Evolutionary conservation across 2,888 invertebrate species (phyloP).

Genomic region (Agrotis puta): DNA sequence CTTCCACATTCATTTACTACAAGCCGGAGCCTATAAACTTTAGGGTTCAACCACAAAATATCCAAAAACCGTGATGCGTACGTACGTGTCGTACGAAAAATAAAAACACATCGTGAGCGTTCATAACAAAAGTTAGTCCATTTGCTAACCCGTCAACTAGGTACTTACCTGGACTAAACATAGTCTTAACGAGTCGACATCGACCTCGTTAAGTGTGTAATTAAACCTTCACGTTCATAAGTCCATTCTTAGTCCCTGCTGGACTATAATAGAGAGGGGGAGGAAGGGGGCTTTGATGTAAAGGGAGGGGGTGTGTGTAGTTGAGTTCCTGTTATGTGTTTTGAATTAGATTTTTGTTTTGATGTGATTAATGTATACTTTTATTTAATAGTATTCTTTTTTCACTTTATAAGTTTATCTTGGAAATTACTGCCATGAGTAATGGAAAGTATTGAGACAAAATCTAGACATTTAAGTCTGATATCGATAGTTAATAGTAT

Average conservation of each 20-base stretch:
- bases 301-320: slow-evolving; percentile 2
- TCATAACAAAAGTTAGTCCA: slow-evolving; percentile 58
- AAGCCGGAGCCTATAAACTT: slow-evolving; percentile 45
- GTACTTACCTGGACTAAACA: slow-evolving; percentile 36
- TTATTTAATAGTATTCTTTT: too few species aligned
- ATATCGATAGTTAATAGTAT: too few species aligned
- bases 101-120: slow-evolving; percentile 48
- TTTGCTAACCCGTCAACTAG: slow-evolving; percentile 58
- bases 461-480: too few species aligned
- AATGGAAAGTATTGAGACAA: too few species aligned
- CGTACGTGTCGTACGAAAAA: slow-evolving; percentile 1
- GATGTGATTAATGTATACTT: too few species aligned
- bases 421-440: too few species aligned
- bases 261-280: slow-evolving; percentile 36
- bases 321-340: neutral
- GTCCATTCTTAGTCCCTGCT: slow-evolving; percentile 50
- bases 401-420: too few species aligned
- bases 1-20: slow-evolving; percentile 33
- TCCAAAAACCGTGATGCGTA: slow-evolving; percentile 35
- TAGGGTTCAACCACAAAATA: slow-evolving; percentile 49
- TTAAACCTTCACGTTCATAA: slow-evolving; percentile 52
- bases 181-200: slow-evolving; percentile 55
- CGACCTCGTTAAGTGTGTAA: slow-evolving; percentile 58
- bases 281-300: slow-evolving; percentile 31
- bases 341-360: too few species aligned